These are phyloP conservation scores for Eristalis tenax DNA, from an alignment of 2,888 invertebrate species.

Conservation along the genomic window DNA sequence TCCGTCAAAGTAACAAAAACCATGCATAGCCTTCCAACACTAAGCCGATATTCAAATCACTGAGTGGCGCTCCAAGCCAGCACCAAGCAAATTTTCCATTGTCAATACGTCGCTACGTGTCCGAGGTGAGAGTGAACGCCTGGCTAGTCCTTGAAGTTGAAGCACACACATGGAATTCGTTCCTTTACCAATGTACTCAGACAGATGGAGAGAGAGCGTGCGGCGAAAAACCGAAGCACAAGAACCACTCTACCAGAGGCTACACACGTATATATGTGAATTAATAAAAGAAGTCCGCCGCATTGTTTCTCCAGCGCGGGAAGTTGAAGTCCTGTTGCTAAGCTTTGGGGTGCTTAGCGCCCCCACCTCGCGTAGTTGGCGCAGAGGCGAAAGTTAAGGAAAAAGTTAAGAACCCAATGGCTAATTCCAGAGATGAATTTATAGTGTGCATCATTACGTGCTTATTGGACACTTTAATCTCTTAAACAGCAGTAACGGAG, in stretches of 20 bases:
- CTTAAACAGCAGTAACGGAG: conserved; percentile 24
- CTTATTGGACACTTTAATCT: conserved; percentile 61
- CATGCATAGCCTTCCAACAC: neutral
- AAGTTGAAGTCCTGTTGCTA: neutral
- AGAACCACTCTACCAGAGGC: neutral
- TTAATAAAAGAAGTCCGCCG: conserved; percentile 2
- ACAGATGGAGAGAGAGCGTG: neutral
- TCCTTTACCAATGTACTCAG: conserved; percentile 29
- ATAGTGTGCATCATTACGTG: conserved; percentile 51
- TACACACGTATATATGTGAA: neutral
- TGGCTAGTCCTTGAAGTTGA: conserved; percentile 15
- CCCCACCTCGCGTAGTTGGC: neutral
- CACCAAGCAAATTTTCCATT: neutral
- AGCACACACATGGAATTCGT: neutral
- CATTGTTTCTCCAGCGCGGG: neutral
- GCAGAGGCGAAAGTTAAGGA: neutral
- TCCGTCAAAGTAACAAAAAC: neutral
- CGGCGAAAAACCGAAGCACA: neutral
- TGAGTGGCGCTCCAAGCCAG: neutral
- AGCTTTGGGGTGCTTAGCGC: neutral
- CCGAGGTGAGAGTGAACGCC: neutral
- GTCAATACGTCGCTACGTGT: conserved; percentile 4
- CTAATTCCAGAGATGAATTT: conserved; percentile 44
- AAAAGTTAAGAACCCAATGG: conserved; percentile 42
- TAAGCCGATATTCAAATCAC: conserved; percentile 14